A percentile compares a stretch with the other conserved stretches of the same genome.
phyloP scores from a whole-genome alignment of 2,797 vertebrate species.

The Acanthurus tractus region DNA sequence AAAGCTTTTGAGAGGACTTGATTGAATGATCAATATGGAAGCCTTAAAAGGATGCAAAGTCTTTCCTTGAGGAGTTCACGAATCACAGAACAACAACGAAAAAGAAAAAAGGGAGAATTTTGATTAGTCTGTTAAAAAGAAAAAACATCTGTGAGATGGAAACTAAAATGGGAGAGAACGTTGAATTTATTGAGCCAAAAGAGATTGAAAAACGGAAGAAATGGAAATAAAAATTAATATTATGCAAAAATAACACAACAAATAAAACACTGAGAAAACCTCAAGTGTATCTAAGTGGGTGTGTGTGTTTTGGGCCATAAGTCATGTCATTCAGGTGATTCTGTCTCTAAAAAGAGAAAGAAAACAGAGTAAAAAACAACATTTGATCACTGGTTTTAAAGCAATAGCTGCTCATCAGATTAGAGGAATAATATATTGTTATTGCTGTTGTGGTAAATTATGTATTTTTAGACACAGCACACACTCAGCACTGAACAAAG shows the following conservation, averaged over 20 bases:
- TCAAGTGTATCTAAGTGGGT: background rate
- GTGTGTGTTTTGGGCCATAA: background rate
- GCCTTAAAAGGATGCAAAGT: conserved; percentile 30
- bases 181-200: conserved; percentile 32
- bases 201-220: background rate
- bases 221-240: conserved; percentile 12
- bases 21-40: conserved; percentile 55
- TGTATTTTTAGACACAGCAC: conserved; percentile 22
- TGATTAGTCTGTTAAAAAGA: conserved; percentile 42
- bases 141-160: conserved; percentile 16
- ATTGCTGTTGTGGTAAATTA: conserved; percentile 7
- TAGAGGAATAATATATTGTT: background rate
- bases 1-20: conserved; percentile 36
- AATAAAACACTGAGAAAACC: conserved; percentile 3
- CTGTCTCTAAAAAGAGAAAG: conserved; percentile 33
- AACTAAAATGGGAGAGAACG: conserved; percentile 6
- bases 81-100: conserved; percentile 11
- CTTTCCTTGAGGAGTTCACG: conserved; percentile 30
- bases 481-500: conserved; percentile 5
- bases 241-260: conserved; percentile 19
- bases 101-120: conserved; percentile 15
- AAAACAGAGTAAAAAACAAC: conserved; percentile 11
- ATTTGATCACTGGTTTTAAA: conserved; percentile 35
- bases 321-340: conserved; percentile 9
- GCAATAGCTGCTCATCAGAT: conserved; percentile 11